phyloP scores from a whole-genome alignment of 2,797 vertebrate species.

The Sebastes dallii region DNA sequence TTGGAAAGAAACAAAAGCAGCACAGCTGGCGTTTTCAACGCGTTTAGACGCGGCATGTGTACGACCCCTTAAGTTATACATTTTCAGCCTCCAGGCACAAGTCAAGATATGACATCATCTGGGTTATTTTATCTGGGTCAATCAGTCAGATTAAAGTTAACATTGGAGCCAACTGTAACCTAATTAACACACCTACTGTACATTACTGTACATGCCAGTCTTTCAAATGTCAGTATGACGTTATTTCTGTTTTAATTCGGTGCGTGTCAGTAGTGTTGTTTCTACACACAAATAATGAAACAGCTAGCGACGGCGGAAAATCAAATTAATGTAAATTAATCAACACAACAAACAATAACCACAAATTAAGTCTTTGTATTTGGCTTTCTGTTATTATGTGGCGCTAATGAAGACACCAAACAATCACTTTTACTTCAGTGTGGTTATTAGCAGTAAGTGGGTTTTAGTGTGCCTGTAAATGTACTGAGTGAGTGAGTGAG shows the following conservation, averaged over 20 bases:
- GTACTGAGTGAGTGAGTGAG: slow-evolving; percentile 7
- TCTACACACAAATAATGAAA: background rate
- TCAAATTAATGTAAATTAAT: slow-evolving; percentile 8
- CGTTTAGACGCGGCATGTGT: too few relatives aligned
- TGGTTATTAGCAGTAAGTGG: slow-evolving; percentile 17
- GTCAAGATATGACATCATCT: background rate
- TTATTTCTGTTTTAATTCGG: background rate
- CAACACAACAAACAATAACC: background rate
- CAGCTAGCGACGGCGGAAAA: background rate
- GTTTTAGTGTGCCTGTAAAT: background rate
- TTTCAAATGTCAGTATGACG: background rate
- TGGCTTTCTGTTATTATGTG: background rate
- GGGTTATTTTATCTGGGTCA: background rate
- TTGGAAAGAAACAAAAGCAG: too few relatives aligned
- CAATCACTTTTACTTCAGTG: background rate
- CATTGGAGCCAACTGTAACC: background rate
- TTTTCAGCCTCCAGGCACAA: background rate
- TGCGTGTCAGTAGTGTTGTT: background rate
- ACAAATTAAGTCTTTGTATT: background rate
- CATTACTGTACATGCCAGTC: background rate
- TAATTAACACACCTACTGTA: background rate
- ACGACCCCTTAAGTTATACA: background rate
- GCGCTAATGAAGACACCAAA: background rate
- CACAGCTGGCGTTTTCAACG: too few relatives aligned
- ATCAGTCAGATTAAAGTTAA: background rate